Conservation (phyloP, 2,113 vertebrate species). For the Actinemys pallida region DNA sequence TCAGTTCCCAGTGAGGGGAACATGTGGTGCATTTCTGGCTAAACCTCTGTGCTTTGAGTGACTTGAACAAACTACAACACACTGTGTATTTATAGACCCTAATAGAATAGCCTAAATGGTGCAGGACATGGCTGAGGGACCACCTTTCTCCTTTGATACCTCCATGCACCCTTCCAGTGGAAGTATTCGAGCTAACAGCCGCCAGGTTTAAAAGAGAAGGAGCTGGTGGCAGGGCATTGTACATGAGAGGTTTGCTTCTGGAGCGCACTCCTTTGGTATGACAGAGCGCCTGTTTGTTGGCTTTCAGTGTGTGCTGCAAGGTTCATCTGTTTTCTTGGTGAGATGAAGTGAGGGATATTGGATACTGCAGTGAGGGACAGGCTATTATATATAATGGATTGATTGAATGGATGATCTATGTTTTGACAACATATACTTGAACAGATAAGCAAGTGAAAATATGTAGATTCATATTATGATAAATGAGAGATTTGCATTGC, state of each 20-base stretch:
- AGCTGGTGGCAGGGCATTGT: neutral
- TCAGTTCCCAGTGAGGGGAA: neutral
- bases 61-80: neutral
- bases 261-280: conserved; percentile 23
- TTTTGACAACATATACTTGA: neutral
- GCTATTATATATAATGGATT: neutral
- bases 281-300: neutral
- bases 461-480: neutral
- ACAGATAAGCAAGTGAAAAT: neutral
- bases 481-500: neutral
- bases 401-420: neutral
- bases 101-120: neutral
- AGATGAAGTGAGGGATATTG: neutral
- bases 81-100: neutral
- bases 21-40: neutral
- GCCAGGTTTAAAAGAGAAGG: neutral
- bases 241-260: neutral
- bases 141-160: neutral
- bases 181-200: neutral
- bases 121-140: neutral
- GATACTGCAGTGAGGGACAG: neutral
- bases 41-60: neutral
- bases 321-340: neutral
- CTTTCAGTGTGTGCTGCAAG: conserved; percentile 9
- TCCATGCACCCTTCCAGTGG: neutral